Evolutionary conservation across 1,140 invertebrate genomes (phyloP).

Genomic region (Cylas formicarius): DNA sequence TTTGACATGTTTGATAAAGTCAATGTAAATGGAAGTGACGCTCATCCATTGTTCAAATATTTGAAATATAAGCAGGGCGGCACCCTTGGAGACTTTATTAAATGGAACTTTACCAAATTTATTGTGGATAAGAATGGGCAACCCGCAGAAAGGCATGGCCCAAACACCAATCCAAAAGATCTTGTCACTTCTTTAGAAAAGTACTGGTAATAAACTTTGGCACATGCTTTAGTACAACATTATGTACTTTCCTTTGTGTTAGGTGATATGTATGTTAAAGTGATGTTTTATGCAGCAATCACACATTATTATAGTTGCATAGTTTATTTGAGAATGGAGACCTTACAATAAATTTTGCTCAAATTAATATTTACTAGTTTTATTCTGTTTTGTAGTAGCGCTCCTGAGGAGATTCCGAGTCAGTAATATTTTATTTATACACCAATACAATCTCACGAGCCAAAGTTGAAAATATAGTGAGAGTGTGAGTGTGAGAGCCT

Average conservation of each 20-base stretch:
- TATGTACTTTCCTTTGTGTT: neutral
- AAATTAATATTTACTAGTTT: neutral
- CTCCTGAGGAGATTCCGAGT: no score
- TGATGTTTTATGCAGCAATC: neutral
- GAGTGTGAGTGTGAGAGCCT: no score
- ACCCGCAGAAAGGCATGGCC: conserved; percentile 73
- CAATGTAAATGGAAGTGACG: conserved; percentile 80
- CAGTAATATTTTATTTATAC: no score
- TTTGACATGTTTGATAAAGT: conserved; percentile 77
- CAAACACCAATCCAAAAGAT: conserved; percentile 63
- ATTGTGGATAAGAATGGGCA: conserved; percentile 80
- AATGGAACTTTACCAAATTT: conserved; percentile 98
- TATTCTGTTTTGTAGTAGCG: neutral
- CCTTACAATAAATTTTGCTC: no score
- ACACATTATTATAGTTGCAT: neutral
- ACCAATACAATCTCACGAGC: no score
- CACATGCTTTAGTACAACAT: neutral
- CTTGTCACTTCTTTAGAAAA: conserved; percentile 60
- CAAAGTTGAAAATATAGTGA: no score
- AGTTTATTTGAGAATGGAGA: neutral
- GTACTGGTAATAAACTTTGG: conserved; percentile 52
- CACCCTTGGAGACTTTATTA: conserved; percentile 66
- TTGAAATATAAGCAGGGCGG: conserved; percentile 75
- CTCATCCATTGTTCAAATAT: conserved; percentile 81
- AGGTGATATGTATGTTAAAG: neutral